Conservation (phyloP, 2,888 invertebrate genomes). For the Scaptomyza flava region DNA sequence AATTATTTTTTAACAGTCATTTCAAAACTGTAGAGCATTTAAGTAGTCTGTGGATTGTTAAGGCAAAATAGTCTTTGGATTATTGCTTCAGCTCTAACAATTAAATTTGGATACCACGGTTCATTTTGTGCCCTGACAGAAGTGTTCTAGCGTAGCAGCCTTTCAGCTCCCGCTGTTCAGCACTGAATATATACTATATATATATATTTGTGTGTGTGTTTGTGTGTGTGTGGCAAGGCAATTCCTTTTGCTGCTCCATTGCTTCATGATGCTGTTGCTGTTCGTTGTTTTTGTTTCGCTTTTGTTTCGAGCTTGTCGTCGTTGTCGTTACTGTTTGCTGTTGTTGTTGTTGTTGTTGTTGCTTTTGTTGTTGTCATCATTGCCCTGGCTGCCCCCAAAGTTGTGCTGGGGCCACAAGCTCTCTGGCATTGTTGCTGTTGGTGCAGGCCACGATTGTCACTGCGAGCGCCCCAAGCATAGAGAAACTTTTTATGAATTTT, state of each 20-base stretch:
- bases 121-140: conserved; percentile 8
- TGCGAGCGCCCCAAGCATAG: conserved; percentile 78
- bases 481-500: conserved; percentile 76
- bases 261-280: conserved; percentile 32
- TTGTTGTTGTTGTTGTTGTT: conserved; percentile 59
- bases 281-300: conserved; percentile 59
- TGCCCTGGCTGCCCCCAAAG: conserved; percentile 63
- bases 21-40: neutral
- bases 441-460: conserved; percentile 76
- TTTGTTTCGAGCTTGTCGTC: conserved; percentile 67
- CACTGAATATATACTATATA: conserved; percentile 25
- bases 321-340: conserved; percentile 39
- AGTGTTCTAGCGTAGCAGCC: conserved; percentile 33
- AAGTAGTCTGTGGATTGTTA: neutral
- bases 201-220: conserved; percentile 16
- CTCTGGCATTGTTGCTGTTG: conserved; percentile 55
- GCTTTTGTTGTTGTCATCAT: conserved; percentile 68
- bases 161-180: conserved; percentile 49
- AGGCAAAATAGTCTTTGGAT: neutral
- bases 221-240: conserved; percentile 37
- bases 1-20: too few species aligned
- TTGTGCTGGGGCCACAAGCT: conserved; percentile 19
- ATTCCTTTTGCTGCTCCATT: conserved; percentile 49
- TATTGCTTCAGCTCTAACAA: neutral
- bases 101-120: neutral